Evolutionary conservation across 1,140 invertebrate species (phyloP).

Genomic region (Varroa destructor): DNA sequence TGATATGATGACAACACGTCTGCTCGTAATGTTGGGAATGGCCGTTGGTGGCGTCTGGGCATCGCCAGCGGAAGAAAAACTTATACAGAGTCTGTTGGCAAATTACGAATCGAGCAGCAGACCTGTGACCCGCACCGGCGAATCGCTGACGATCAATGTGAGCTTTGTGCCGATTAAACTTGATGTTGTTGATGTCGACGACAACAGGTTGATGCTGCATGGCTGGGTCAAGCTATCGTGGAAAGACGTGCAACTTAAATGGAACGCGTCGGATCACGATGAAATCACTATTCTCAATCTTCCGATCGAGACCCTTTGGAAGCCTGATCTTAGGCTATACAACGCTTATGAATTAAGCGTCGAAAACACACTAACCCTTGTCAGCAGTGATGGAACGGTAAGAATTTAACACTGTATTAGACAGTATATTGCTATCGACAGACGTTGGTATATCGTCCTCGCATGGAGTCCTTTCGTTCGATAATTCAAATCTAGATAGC

Average conservation of each 20-base stretch:
- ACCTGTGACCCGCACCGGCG: neutral
- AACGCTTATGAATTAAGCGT: neutral
- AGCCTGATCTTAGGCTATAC: constrained; percentile 5
- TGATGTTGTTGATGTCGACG: constrained; percentile 10
- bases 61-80: constrained; percentile 16
- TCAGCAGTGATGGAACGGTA: neutral
- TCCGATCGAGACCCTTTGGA: constrained; percentile 2
- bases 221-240: constrained; percentile 7
- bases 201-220: neutral
- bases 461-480: too few relatives aligned
- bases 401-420: too few relatives aligned
- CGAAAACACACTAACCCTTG: constrained; percentile 2
- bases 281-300: constrained; percentile 2
- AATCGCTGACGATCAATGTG: constrained; percentile 1
- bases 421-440: too few relatives aligned
- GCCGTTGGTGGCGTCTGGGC: neutral
- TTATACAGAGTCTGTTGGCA: neutral
- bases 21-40: neutral
- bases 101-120: neutral
- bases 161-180: neutral
- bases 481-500: too few relatives aligned
- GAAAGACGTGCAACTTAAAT: constrained; percentile 11
- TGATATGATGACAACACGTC: too few relatives aligned
- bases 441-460: too few relatives aligned
- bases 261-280: constrained; percentile 1